Evolutionary conservation across 2,888 invertebrate species (phyloP), one percentile per base, ranked within the genome.

Genomic region (Sympetrum striolatum): DNA sequence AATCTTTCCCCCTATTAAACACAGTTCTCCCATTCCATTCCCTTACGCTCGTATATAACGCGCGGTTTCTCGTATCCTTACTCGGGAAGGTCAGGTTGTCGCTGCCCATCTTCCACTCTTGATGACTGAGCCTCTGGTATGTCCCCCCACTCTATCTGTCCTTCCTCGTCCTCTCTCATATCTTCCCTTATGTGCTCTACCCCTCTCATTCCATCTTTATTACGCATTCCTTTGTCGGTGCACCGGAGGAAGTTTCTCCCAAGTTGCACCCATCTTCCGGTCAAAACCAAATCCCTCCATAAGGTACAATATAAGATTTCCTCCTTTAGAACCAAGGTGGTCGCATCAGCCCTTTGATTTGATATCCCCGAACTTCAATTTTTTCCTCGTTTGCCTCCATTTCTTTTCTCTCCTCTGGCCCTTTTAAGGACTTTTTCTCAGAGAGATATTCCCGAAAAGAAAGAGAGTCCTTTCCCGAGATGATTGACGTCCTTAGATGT

Each of bases 81-180:
- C 73, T 60, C 60, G 39, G 60, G 86, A 64, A 48, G 37, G 15
- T 60, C 86, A 60, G 35, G 60, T 60, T 60, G 58, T 86, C 60
- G 22, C 39, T 60, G 86, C 60, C 60, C 86, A 86, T 86, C 86
- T 86, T 86, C 60, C 60, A 37, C 86, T 58, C 64, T 31, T 37
- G 58, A 58, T 82, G 58, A 58, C 82, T 31, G 18, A 48, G 58
- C 64, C 86, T 86, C 60, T 37, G 60, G 86, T 86, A 86, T 86
- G 60, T 35, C 25, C 81, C 22, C 48, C 39, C n/a, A n/a, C 81
- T 15, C 39, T 5, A 22, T n/a, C n/a, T 22, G 35, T 35, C 8
- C 10, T 4, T 12, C 39, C 35, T 37, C 82, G 15, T 58, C 25
- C 82, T 25, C 8, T 53, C 53, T 53, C 31, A 15, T 12, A 37